Evolutionary conservation across 2,113 vertebrate genomes (phyloP), one percentile per base, ranked within the genome.

Genomic region (Pseudopipra pipra): DNA sequence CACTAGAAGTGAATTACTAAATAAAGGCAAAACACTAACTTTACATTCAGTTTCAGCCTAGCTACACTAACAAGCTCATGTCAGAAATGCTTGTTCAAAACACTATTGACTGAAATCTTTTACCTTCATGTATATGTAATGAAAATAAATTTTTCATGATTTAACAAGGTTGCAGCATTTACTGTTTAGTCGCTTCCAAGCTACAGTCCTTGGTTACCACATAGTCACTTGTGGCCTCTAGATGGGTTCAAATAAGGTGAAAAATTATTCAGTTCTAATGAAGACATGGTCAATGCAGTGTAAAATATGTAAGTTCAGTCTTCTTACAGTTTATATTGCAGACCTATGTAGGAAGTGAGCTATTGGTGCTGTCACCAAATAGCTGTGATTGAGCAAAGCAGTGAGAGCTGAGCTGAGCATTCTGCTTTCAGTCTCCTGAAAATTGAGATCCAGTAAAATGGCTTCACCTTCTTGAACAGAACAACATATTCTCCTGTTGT

Each of bases 71-170:
- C 91, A 92, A 78, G 88, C 96, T 95, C 81, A 74, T 96, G 95
- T 97, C 8, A 43, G 90, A 95, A 93, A 96, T 95, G 84, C 96
- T 96, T 98, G 88, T 97, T 97, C 94, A 97, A 71, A 97, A 97
- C 96, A 97, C 97, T 97, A 93, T 96, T 97, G 94, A 89, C 94
- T 85, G 95, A 97, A 95, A 97, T 96, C 70, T 97, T 97, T 97
- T 97, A 97, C 93, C 92, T 97, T 97, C 95, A 95, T 97, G 76
- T 97, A 83, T 97, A 96, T 97, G 88, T 95, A 97, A 96, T 96
- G 95, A 96, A 94, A 97, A 98, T 98, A 97, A 96, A 97, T 93
- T 97, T 98, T 97, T 98, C 94, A 97, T 97, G 88, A 97, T 98
- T 97, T 97, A 97, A 96, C 95, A 87, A 93, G 71, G 61, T 95